Evolutionary conservation across 2,888 invertebrate species (phyloP).

Genomic region (Scelioninae gen. 1): DNA sequence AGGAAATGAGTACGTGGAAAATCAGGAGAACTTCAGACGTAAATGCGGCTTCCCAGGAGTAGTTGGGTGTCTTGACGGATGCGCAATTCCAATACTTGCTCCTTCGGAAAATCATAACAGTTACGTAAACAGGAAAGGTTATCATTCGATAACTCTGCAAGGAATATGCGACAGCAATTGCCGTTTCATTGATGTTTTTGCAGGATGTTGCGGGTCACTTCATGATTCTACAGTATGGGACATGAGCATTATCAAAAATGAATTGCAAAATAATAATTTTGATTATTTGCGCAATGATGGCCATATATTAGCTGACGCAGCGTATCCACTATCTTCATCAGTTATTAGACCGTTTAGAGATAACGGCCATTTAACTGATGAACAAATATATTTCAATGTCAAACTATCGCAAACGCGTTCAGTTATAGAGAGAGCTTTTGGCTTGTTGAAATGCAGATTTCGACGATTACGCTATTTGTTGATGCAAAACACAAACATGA

Average conservation of each 20-base stretch:
- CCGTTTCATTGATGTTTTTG: constrained; percentile 35
- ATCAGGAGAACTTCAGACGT: constrained; percentile 12
- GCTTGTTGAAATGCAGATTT: constrained; percentile 17
- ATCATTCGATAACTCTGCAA: constrained; percentile 33
- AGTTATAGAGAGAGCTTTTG: constrained; percentile 27
- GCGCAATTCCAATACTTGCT: constrained; percentile 17
- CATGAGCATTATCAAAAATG: not conserved
- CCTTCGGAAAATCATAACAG: constrained; percentile 15
- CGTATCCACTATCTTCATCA: constrained; percentile 18
- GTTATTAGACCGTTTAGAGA: constrained; percentile 24
- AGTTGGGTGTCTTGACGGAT: constrained; percentile 32
- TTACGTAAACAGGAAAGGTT: constrained; percentile 41
- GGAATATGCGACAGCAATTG: constrained; percentile 9
- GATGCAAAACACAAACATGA: constrained; percentile 14
- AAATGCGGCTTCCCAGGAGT: constrained; percentile 27
- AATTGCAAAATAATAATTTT: not conserved
- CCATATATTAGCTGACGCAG: constrained; percentile 17
- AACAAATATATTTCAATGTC: constrained; percentile 14
- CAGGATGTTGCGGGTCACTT: constrained; percentile 28
- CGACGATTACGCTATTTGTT: constrained; percentile 4
- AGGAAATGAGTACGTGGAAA: not conserved
- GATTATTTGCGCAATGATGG: constrained; percentile 7
- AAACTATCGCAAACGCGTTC: constrained; percentile 21
- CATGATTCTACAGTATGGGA: constrained; percentile 34
- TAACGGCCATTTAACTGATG: constrained; percentile 25